These are phyloP conservation scores for Momotus momota DNA, from an alignment of 2,797 vertebrate genomes.

Conservation along the genomic window DNA sequence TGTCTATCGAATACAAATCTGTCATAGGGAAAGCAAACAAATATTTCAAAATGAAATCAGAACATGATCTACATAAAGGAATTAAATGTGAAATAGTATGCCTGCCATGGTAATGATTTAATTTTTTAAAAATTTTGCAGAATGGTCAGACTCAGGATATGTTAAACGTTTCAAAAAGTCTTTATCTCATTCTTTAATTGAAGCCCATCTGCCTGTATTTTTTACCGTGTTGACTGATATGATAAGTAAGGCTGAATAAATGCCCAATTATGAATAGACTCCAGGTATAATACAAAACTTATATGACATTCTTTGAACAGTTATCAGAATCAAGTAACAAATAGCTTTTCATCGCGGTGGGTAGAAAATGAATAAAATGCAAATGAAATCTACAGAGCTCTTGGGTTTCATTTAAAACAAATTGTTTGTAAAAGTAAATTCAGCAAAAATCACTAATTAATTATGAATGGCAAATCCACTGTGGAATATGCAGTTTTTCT, in stretches of 20 bases:
- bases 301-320: constrained; percentile 16
- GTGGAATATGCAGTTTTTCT: background rate
- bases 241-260: constrained; percentile 6
- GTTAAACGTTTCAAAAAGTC: background rate
- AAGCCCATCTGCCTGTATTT: background rate
- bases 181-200: background rate
- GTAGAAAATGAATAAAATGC: background rate
- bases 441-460: background rate
- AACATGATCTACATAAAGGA: background rate
- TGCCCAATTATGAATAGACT: background rate
- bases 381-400: constrained; percentile 7
- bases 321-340: constrained; percentile 25
- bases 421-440: background rate
- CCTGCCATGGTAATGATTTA: background rate
- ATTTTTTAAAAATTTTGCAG: background rate
- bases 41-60: constrained; percentile 2
- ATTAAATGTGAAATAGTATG: background rate
- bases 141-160: background rate
- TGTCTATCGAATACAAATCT: background rate
- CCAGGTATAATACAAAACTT: background rate
- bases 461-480: background rate
- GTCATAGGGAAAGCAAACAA: background rate
- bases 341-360: background rate
- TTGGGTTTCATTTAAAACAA: constrained; percentile 32
- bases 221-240: background rate